Conservation (phyloP, 2,113 vertebrate genomes). For the Gobius niger region DNA sequence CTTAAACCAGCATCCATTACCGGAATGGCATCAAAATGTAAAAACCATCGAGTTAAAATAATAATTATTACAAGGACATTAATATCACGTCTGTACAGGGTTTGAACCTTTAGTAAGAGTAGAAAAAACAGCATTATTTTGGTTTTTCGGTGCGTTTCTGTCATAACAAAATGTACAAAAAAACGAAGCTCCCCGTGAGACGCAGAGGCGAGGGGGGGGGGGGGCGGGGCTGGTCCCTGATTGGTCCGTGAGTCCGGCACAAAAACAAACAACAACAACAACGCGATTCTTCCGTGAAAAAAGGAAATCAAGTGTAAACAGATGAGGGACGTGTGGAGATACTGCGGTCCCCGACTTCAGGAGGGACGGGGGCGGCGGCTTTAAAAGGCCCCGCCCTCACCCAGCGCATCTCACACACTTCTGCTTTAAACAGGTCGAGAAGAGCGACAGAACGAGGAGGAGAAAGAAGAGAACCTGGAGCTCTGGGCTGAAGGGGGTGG, state of each 20-base stretch:
- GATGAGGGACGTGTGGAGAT: neutral
- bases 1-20: slow-evolving; percentile 45
- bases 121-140: slow-evolving; percentile 73
- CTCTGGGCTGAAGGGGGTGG: too few relatives aligned
- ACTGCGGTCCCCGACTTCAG: neutral
- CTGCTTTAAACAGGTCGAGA: too few relatives aligned
- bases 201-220: neutral
- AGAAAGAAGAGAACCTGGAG: too few relatives aligned
- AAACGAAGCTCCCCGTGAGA: slow-evolving; percentile 34
- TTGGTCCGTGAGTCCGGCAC: neutral
- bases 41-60: slow-evolving; percentile 15
- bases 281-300: neutral
- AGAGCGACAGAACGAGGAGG: too few relatives aligned
- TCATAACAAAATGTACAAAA: slow-evolving; percentile 83
- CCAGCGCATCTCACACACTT: too few relatives aligned
- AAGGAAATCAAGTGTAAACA: neutral
- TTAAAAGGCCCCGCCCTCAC: too few relatives aligned
- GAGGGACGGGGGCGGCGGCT: too few relatives aligned
- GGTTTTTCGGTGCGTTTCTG: slow-evolving; percentile 74
- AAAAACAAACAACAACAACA: too few relatives aligned
- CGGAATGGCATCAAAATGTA: slow-evolving; percentile 38
- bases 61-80: slow-evolving; percentile 24
- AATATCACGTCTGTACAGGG: slow-evolving; percentile 38
- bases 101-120: slow-evolving; percentile 37
- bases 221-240: neutral